Percentiles rank a stretch among this genome's conserved stretches.
These are phyloP conservation scores for Corythoichthys haematopterus DNA, from an alignment of 2,113 vertebrate genomes.

Conservation along the genomic window DNA sequence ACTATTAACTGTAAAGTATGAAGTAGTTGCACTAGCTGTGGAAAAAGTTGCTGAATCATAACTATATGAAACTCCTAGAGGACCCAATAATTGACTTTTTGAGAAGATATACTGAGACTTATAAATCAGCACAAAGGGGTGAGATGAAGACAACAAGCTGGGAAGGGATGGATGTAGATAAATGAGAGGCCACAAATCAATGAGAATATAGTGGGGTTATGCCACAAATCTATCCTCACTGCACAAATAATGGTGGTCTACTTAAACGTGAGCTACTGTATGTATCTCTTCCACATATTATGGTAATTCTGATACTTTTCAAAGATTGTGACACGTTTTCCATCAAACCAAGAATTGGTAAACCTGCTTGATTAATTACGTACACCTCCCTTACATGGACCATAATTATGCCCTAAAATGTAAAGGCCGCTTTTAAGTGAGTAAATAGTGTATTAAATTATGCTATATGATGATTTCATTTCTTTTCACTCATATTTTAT, in stretches of 20 bases:
- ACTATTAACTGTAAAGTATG: slow-evolving; percentile 3
- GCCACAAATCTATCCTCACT: background rate
- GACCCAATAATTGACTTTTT: slow-evolving; percentile 17
- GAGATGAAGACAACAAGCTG: background rate
- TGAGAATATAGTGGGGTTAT: background rate
- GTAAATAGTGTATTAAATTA: too few relatives aligned
- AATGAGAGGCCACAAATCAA: background rate
- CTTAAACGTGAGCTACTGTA: background rate
- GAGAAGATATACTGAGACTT: slow-evolving; percentile 8
- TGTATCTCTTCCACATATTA: background rate
- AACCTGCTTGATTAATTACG: background rate
- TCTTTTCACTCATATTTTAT: too few relatives aligned
- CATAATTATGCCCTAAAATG: too few relatives aligned
- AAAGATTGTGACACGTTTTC: background rate
- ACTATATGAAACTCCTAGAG: slow-evolving; percentile 13
- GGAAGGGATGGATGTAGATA: background rate
- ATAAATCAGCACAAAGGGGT: background rate
- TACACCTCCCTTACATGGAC: background rate
- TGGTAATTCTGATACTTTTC: background rate
- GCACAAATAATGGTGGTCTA: background rate
- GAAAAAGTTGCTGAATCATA: slow-evolving; percentile 16
- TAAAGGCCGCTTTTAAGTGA: too few relatives aligned
- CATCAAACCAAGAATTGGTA: background rate
- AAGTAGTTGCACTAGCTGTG: background rate
- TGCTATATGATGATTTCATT: too few relatives aligned